Base-by-base conservation (phyloP, 2,113 vertebrate species). In the Embiotoca jacksoni region DNA sequence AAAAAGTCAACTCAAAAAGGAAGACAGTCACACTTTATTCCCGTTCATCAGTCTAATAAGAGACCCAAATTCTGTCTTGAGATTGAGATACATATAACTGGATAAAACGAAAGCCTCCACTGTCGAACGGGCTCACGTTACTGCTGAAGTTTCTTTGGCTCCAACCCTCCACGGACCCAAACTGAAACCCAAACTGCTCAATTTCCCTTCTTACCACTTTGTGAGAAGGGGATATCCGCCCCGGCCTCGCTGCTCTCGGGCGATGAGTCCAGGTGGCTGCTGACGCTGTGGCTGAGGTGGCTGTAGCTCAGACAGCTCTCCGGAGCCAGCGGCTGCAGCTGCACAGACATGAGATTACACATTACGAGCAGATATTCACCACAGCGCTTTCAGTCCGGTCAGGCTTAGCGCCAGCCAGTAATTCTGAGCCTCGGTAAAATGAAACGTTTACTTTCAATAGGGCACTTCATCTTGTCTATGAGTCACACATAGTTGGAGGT, bases 211-310 rank as follows among this genome's bases (percentile, higher is more conserved):
- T 67, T 73, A 97, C 96, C 96, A 82, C 87, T 95, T 53, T 53
- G 82, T 30, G 93, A 90, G 3, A 95, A 84, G 1, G 89, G 85
- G 69, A 92, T 61, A 3, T 96, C 96, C 0, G 89, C 89, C 7
- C 94, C 91, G 1, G 93, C 93, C 84, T 97, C 95, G 0, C 94
- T 95, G 89, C 95, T 96, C 72, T 96, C 95, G 0, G 95, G 95
- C 1, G 96, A 97, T 0, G 96, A 96, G 93, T 93, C 92, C 64
- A 94, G 81, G 37, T 92, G 92, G 84, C 93, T 94, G 92, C 94
- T 95, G 85, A 95, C 85, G 61, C 95, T 96, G 91, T 95, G 93
- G 88, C 94, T 95, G 75, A 95, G 91, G 5, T 91, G 93, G 36
- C 83, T 92, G 73, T 83, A 92, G 85, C 92, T 94, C 73, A 93